Base-by-base conservation (phyloP, 2,797 vertebrate genomes). In the Sebastes hubbsi region DNA sequence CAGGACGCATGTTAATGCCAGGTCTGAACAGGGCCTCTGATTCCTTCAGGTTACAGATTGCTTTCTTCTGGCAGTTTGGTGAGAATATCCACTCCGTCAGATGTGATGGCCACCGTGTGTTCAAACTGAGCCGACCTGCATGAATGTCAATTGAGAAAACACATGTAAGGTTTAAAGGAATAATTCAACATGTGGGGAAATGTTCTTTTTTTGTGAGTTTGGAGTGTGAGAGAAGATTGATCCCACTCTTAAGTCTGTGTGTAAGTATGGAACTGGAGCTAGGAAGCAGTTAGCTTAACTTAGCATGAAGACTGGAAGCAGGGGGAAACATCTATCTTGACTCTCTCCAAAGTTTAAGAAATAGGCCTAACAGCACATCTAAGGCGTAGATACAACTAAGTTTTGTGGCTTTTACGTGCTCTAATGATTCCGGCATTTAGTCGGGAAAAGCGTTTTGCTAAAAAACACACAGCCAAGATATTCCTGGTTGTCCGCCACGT, bases 61-160 rank as follows among this genome's bases (percentile, higher is more conserved):
- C 76, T 81, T 81, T 96, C 96, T 32, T 95, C 94, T 20, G 94
- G 94, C 20, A 96, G 88, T 89, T 94, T 92, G 79, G 96, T 96
- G 84, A 96, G 96, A 94, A 99, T 95, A 86, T 99, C 96, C 83
- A 95, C 96, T 72, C 97, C 97, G 18, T 95, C 82, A 10, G 96
- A 93, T 12, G 97, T 98, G 94, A 99, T 96, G 83, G 97, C 95
- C 77, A 99, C 86, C 0, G 98, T 99, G 91, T 96, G 98, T 84
- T 99, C 98, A 84, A 99, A 99, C 93, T 99, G 98, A 42, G 98
- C 98, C 0, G 98, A 98, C 93, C 94, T 94, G 86, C 27, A 36
- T 0, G 34, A 71, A 77, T 9, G 52, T 22, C 4, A 70, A 62
- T 9, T 0, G 12, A 71, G 14, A 55, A 30, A 59, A 52, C 52